A percentile compares a stretch with the other conserved stretches of the same genome.
Evolutionary conservation across 2,113 vertebrate genomes (phyloP).

Genomic region (Cettia cetti): DNA sequence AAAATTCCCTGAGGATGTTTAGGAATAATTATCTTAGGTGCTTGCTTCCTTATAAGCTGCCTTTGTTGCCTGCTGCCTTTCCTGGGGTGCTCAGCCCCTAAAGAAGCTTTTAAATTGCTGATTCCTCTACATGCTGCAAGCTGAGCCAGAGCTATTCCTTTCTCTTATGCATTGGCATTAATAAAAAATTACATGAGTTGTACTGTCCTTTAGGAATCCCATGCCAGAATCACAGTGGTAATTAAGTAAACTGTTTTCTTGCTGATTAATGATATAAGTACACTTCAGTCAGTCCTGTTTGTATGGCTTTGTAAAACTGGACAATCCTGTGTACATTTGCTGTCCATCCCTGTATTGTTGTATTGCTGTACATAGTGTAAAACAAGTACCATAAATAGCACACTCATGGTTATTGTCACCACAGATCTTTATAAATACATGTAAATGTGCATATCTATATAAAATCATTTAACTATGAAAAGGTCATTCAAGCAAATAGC

Average conservation of each 20-base stretch:
- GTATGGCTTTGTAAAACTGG: background rate
- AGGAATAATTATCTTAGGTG: constrained; percentile 6
- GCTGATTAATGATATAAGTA: background rate
- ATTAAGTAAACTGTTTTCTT: background rate
- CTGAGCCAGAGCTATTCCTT: background rate
- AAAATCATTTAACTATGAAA: background rate
- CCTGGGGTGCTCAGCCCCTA: background rate
- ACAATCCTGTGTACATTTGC: background rate
- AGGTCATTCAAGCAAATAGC: background rate
- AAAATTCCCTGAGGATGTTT: constrained; percentile 15
- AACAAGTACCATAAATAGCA: background rate
- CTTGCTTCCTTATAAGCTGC: background rate
- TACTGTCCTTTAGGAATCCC: background rate
- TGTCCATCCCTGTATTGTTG: background rate
- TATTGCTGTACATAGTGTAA: background rate
- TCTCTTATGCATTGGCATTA: background rate
- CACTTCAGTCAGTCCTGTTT: background rate
- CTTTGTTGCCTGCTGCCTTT: background rate
- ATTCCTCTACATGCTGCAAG: background rate
- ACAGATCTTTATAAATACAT: background rate
- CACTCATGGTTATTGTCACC: background rate
- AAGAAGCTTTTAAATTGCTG: background rate
- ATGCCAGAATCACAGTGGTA: background rate
- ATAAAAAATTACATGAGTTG: background rate
- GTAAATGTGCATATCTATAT: background rate